A percentile compares a stretch with the other conserved stretches of the same genome.
These are phyloP conservation scores for Corythaeola cristata DNA, from an alignment of 2,113 vertebrate species.

Conservation along the genomic window DNA sequence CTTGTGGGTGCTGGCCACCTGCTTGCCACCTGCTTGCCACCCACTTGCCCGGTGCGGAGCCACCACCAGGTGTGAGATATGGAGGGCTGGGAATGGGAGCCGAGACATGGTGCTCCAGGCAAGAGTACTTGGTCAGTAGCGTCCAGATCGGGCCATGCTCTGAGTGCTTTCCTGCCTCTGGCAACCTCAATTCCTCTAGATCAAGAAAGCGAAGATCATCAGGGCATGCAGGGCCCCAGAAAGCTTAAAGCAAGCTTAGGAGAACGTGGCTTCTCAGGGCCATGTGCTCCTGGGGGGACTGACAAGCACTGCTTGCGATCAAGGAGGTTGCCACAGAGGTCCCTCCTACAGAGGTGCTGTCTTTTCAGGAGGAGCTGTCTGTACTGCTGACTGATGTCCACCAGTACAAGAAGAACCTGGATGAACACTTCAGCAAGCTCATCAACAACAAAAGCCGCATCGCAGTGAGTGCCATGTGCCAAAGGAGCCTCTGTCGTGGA, in stretches of 20 bases:
- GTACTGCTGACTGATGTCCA: conserved; percentile 75
- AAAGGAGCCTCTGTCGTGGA: neutral
- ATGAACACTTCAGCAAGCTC: conserved; percentile 82
- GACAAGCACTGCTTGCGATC: neutral
- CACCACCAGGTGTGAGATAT: accelerated
- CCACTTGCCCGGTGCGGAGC: accelerated
- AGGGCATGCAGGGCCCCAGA: neutral
- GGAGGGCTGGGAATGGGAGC: neutral
- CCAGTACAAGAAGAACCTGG: conserved; percentile 73
- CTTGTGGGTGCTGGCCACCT: neutral
- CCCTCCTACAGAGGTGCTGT: neutral
- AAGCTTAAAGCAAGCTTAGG: neutral
- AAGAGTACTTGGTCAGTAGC: neutral
- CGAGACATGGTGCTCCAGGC: neutral
- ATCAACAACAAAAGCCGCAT: conserved; percentile 85
- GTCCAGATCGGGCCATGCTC: neutral
- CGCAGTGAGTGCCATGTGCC: conserved; percentile 67
- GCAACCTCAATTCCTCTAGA: neutral
- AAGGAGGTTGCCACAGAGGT: neutral
- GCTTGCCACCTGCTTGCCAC: accelerated
- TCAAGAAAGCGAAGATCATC: neutral
- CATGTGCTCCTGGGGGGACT: neutral
- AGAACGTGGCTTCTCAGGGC: neutral
- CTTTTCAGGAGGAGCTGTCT: conserved; percentile 81
- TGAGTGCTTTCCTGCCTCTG: neutral